phyloP scores from a whole-genome alignment of 1,140 invertebrate genomes.

The Doryteuthis pealeii region DNA sequence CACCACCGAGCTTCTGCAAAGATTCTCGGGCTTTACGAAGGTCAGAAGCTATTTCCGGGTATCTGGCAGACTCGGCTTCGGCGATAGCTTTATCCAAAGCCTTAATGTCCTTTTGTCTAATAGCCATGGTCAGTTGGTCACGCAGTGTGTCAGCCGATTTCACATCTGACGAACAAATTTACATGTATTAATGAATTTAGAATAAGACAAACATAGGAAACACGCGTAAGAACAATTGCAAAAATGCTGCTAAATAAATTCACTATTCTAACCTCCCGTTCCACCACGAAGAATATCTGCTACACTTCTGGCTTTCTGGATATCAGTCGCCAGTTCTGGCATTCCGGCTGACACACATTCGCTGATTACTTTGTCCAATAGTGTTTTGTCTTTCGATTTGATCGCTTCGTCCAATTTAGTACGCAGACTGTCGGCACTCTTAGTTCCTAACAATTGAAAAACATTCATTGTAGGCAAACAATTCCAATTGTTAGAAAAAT shows the following conservation, averaged over 20 bases:
- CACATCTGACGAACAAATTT: not conserved
- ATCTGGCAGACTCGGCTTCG: not conserved
- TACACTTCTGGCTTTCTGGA: too few species aligned
- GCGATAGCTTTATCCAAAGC: not conserved
- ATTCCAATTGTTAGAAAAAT: too few species aligned
- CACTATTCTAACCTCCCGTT: too few species aligned
- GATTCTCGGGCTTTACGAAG: not conserved
- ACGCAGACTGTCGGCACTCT: too few species aligned
- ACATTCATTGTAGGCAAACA: too few species aligned
- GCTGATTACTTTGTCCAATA: not conserved
- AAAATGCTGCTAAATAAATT: too few species aligned
- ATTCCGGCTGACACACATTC: slow-evolving; percentile 2
- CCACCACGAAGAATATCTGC: too few species aligned
- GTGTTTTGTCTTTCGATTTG: not conserved
- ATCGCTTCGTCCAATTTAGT: too few species aligned
- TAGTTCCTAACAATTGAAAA: too few species aligned
- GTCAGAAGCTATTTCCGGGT: not conserved
- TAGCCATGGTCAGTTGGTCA: not conserved
- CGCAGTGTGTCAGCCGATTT: not conserved
- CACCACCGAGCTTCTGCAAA: not conserved
- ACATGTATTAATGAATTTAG: too few species aligned
- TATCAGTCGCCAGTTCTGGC: not conserved
- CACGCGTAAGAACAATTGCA: too few species aligned
- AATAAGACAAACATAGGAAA: too few species aligned
- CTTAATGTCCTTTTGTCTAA: not conserved